These are phyloP conservation scores for Campoplex capitator DNA, from an alignment of 2,888 invertebrate genomes.

Conservation along the genomic window DNA sequence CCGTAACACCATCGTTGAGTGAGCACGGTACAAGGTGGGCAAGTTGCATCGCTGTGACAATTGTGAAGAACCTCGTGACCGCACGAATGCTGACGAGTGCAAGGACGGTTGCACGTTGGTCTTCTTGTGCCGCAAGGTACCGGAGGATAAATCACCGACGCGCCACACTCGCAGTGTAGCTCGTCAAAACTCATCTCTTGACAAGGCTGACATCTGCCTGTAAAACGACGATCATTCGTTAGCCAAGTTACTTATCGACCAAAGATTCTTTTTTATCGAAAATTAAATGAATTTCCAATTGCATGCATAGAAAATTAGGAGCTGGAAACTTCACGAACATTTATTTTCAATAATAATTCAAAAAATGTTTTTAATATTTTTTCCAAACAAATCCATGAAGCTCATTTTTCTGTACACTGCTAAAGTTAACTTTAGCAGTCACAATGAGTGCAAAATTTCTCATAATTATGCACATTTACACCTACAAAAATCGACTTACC, in stretches of 20 bases:
- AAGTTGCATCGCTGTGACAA: slow-evolving; percentile 91
- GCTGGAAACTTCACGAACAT: no score
- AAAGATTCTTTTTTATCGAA: no score
- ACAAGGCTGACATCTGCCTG: slow-evolving; percentile 81
- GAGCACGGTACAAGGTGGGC: slow-evolving; percentile 95
- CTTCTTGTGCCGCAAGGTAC: slow-evolving; percentile 96
- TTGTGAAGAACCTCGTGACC: slow-evolving; percentile 93
- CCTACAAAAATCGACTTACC: slow-evolving; percentile 84
- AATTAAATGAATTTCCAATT: no score
- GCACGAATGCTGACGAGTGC: slow-evolving; percentile 91
- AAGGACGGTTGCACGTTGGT: slow-evolving; percentile 92
- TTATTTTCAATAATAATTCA: no score
- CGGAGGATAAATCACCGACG: slow-evolving; percentile 94
- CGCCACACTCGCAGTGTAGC: slow-evolving; percentile 95
- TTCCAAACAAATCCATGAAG: no score
- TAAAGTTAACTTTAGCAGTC: neutral
- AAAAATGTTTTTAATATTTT: no score
- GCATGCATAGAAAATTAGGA: no score
- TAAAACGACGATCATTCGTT: neutral
- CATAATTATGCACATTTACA: neutral
- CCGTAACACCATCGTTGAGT: slow-evolving; percentile 95
- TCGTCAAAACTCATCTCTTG: slow-evolving; percentile 91
- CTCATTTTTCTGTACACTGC: no score
- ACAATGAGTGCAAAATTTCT: neutral
- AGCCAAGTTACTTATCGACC: neutral